These are phyloP conservation scores for Cephus pulcher DNA, from an alignment of 2,888 invertebrate species.

Conservation along the genomic window DNA sequence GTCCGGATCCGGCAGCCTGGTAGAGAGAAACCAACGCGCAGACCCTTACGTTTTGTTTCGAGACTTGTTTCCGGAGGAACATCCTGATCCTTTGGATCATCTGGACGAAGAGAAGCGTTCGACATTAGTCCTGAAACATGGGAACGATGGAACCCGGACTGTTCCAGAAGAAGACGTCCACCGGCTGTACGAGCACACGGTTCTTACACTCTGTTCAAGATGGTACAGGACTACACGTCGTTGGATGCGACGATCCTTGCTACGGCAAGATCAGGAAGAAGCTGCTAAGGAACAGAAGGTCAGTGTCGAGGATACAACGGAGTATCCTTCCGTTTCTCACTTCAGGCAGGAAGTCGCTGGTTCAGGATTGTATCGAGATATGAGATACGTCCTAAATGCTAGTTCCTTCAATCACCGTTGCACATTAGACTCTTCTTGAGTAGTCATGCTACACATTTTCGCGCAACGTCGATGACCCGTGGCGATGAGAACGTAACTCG, in stretches of 20 bases:
- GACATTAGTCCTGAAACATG: not conserved
- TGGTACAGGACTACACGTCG: not conserved
- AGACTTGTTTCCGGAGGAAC: not conserved
- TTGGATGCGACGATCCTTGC: not conserved
- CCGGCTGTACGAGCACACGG: not conserved
- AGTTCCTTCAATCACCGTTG: not conserved
- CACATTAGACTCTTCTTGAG: not conserved
- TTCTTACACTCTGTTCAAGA: not conserved
- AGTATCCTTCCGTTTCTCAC: not conserved
- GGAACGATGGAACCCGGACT: not conserved
- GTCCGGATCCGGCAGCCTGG: conserved; percentile 55
- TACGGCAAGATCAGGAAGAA: not conserved
- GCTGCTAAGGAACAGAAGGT: not conserved
- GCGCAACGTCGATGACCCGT: not conserved
- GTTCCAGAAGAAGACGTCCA: not conserved
- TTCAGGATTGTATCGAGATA: not conserved
- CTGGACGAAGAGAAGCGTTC: not conserved
- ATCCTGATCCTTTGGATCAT: not conserved
- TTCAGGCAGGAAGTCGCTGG: not conserved
- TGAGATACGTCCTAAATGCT: not conserved
- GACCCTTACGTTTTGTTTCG: not conserved
- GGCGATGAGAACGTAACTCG: not conserved
- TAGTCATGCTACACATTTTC: not conserved
- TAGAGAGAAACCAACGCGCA: conserved; percentile 23
- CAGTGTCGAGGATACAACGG: not conserved